A percentile compares a stretch with the other conserved stretches of the same genome.
Evolutionary conservation across 2,113 vertebrate species (phyloP).

Genomic region (Strix aluco): DNA sequence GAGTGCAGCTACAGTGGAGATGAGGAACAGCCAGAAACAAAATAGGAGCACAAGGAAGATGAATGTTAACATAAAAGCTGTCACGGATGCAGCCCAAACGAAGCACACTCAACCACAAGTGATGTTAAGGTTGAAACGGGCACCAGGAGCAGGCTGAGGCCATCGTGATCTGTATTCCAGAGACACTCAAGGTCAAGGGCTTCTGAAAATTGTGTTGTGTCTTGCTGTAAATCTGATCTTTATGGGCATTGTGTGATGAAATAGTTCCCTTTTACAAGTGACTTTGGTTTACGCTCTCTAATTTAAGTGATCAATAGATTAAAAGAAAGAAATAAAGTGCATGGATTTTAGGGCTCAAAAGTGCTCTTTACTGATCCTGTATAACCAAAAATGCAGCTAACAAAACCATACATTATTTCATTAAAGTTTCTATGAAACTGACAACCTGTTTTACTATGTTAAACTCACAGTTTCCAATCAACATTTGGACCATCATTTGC

Average conservation of each 20-base stretch:
- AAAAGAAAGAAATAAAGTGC: neutral
- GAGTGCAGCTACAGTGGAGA: neutral
- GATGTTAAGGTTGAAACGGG: neutral
- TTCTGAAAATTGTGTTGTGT: neutral
- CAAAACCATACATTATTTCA: neutral
- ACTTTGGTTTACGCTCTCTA: neutral
- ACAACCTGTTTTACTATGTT: neutral
- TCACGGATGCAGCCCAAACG: neutral
- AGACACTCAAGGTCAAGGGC: neutral
- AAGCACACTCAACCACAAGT: too few species aligned
- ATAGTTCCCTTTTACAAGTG: neutral
- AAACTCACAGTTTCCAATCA: neutral
- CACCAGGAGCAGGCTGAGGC: neutral
- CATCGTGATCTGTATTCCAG: neutral
- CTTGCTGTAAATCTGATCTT: neutral
- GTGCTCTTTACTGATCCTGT: neutral
- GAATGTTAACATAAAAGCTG: neutral
- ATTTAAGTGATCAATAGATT: neutral
- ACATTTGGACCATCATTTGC: accelerated
- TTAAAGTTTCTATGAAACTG: neutral
- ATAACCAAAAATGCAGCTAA: neutral
- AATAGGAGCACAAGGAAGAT: neutral
- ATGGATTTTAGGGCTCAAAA: neutral
- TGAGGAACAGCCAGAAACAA: neutral
- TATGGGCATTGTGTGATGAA: neutral